A percentile compares a stretch with the other conserved stretches of the same genome.
Evolutionary conservation across 2,113 vertebrate genomes (phyloP).

Genomic region (Ceratotherium simum): DNA sequence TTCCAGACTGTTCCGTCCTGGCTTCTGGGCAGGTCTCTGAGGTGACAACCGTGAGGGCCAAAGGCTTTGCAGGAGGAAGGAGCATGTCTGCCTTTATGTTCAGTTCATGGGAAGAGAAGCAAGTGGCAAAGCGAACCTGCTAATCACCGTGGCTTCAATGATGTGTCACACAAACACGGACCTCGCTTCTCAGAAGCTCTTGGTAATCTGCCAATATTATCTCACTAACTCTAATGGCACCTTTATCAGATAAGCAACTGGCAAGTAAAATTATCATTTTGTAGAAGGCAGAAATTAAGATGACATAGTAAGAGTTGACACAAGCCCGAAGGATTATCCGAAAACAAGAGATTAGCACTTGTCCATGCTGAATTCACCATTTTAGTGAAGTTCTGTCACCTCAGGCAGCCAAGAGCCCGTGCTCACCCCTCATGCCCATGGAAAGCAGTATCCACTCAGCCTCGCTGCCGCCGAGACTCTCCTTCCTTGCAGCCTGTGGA

Average conservation of each 20-base stretch:
- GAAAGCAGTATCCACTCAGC: not conserved
- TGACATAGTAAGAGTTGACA: not conserved
- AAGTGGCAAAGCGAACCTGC: not conserved
- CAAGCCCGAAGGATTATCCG: no score
- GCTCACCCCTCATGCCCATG: fast-evolving
- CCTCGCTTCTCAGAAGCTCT: not conserved
- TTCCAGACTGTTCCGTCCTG: not conserved
- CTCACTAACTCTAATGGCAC: not conserved
- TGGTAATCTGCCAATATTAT: no score
- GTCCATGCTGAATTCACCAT: not conserved
- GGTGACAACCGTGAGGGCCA: not conserved
- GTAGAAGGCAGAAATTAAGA: not conserved
- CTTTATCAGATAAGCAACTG: not conserved
- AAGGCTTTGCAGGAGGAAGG: not conserved
- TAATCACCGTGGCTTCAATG: not conserved
- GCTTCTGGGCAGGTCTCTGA: not conserved
- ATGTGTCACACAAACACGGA: not conserved
- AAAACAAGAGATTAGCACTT: not conserved
- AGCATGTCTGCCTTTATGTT: not conserved
- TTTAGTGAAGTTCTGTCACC: not conserved
- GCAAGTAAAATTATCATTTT: not conserved
- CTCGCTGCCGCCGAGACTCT: not conserved
- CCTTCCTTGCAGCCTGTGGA: not conserved
- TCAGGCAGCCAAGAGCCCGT: not conserved
- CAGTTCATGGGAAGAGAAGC: not conserved